Base-by-base conservation (phyloP, 2,888 invertebrate genomes). In the Calameuta filiformis region DNA sequence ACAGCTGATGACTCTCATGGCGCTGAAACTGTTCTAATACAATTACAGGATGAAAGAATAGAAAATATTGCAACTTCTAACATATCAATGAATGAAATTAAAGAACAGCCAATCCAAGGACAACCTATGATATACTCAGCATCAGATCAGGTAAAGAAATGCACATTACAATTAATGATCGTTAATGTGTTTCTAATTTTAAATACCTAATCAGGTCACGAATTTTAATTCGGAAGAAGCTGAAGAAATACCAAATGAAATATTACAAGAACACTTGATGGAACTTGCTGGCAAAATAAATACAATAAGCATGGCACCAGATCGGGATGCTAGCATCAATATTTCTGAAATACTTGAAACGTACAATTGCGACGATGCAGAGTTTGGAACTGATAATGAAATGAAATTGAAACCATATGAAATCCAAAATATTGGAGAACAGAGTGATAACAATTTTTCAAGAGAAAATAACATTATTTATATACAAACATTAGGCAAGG, bases 121-220 rank as follows among this genome's bases (percentile, higher is more conserved):
- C 85, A 87, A 33, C 84, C 81, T 79, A 80, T 85, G 11, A 81
- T 88, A 76, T 87, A 84, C 73, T 83, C 86, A 15, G 84, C 83
- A 15, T 83, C 88, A 3, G 85, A 88, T 78, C 85, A 88, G 84
- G 88, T 88, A 82, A 81, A 71, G 68, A 75, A 71, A 77, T 76
- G 69, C 73, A 73, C 73, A 69, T 23, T 76, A 73, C 12, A 31
- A 35, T 73, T 73, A 11, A 11, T 33, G 56, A 73, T 56, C n/a
- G 30, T 35, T n/a, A 35, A 15, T 56, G 11, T 77, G 11, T 75
- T 68, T 73, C 73, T 40, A 73, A 73, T 76, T 68, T 79, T 68
- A 74, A 78, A 71, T 76, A 73, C 35, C 35, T 68, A 35, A 82
- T 73, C 73, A 88, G 87, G 81, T 85, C 77, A 83, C 85, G 73